Evolutionary conservation across 2,113 vertebrate species (phyloP), one percentile per base, ranked within the genome.

Genomic region (Hydrochoerus hydrochaeris): DNA sequence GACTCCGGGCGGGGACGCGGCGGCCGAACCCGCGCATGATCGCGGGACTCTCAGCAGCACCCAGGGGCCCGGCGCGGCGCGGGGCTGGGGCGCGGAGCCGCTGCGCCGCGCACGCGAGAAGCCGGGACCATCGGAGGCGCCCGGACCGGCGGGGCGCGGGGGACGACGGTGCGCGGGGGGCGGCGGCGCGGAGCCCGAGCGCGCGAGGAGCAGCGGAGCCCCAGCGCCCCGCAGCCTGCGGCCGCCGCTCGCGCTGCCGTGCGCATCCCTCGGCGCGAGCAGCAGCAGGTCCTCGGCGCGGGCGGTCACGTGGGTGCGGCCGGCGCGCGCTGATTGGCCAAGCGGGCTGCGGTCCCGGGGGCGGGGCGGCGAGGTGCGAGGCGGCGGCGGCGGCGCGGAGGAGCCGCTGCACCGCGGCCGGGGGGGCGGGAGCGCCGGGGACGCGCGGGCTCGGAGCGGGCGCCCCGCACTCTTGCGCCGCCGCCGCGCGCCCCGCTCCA

Each of bases 201-300:
- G 65, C 38, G 81, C 46, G 52, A 88, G 86, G 57, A 75, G 92
- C 84, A 90, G 93, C 67, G 71, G 32, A 90, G 91, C 97, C 97
- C 95, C 11, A 19, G 92, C 97, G 91, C 97, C 89, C 97, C 87
- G 81, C 97, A 94, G 95, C 95, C 96, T 14, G 93, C 97, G 41
- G 97, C 97, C 95, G 93, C 98, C 98, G 58, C 95, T 97, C 90
- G 91, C 95, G 95, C 98, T 96, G 95, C 96, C 90, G 91, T 97
- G 97, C 96, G 97, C 98, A 97, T 96, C 98, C 96, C 97, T 95
- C 95, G 97, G 97, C 98, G 95, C 83, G 93, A 97, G 95, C 95
- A 65, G 78, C 95, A 93, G 88, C 92, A 85, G 96, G 92, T 93
- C 94, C 95, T 91, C 24, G 87, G 96, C 96, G 94, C 97, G 93